Evolutionary conservation across 2,797 vertebrate genomes (phyloP).

Genomic region (Coregonus suidteri): DNA sequence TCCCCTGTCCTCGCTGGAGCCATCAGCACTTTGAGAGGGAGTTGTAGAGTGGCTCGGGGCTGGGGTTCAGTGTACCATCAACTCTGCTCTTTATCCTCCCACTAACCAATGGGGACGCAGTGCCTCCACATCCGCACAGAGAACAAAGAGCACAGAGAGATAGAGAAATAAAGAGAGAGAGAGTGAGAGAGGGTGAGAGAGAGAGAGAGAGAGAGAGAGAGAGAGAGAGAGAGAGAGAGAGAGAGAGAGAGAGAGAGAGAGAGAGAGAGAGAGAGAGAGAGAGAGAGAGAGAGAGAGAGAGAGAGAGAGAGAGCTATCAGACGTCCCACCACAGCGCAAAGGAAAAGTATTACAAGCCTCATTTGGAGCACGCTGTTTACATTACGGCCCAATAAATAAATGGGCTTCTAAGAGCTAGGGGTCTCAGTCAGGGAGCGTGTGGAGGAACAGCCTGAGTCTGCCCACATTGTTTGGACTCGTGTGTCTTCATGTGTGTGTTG

Average conservation of each 20-base stretch:
- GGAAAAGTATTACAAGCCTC: conserved; percentile 63
- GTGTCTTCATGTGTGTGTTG: conserved; percentile 18
- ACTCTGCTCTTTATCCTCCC: conserved; percentile 43
- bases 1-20: conserved; percentile 33
- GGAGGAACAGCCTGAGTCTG: conserved; percentile 11
- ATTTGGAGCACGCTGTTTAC: conserved; percentile 71
- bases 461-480: conserved; percentile 17
- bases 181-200: neutral
- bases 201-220: conserved; percentile 15
- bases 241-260: conserved; percentile 22
- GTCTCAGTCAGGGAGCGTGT: conserved; percentile 15
- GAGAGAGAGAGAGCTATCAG: conserved; percentile 35
- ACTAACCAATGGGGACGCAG: conserved; percentile 59
- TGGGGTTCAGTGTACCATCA: conserved; percentile 53
- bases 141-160: conserved; percentile 64
- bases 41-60: conserved; percentile 48
- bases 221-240: conserved; percentile 13
- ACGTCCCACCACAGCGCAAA: conserved; percentile 55
- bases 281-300: neutral
- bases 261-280: conserved; percentile 10
- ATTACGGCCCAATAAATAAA: conserved; percentile 73
- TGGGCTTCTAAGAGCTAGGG: conserved; percentile 23
- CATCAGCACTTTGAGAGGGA: conserved; percentile 43
- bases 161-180: conserved; percentile 62
- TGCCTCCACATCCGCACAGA: conserved; percentile 58